Percentiles rank a stretch among this genome's conserved stretches.
Evolutionary conservation across 2,888 invertebrate species (phyloP).

Genomic region (Onthophagus sagittarius): DNA sequence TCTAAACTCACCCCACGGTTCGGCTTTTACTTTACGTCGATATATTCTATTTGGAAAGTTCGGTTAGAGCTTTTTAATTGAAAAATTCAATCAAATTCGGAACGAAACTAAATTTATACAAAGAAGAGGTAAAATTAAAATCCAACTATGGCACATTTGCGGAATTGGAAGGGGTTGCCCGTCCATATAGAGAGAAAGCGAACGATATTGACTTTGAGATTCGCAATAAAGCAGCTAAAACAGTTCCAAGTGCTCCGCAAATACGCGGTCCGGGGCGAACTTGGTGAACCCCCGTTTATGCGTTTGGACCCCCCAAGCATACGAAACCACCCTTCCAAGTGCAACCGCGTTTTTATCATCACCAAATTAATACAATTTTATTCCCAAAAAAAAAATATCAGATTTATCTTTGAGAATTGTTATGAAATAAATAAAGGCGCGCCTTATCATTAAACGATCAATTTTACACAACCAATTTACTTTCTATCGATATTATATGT

Average conservation of each 20-base stretch:
- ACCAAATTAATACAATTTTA: conserved; percentile 19
- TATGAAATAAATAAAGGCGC: background rate
- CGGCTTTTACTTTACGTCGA: background rate
- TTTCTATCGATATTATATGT: background rate
- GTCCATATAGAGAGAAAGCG: conserved; percentile 15
- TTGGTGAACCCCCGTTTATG: background rate
- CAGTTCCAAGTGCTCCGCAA: conserved; percentile 37
- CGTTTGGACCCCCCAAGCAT: conserved; percentile 3
- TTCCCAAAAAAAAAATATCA: background rate
- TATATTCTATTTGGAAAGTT: background rate
- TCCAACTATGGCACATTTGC: no score
- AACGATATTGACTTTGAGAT: conserved; percentile 38
- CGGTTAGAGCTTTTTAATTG: background rate
- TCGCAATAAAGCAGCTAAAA: conserved; percentile 42
- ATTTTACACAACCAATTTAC: background rate
- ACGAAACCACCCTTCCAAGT: conserved; percentile 1
- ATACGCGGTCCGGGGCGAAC: conserved; percentile 26
- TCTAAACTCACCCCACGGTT: conserved; percentile 9
- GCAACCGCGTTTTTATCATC: conserved; percentile 21
- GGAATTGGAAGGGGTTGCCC: background rate
- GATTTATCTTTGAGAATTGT: background rate
- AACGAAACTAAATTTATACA: background rate
- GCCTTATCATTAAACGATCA: background rate
- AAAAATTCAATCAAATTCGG: background rate
- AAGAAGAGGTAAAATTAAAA: background rate